Evolutionary conservation across 2,888 invertebrate species (phyloP).

Genomic region (Hoplodrina blanda): DNA sequence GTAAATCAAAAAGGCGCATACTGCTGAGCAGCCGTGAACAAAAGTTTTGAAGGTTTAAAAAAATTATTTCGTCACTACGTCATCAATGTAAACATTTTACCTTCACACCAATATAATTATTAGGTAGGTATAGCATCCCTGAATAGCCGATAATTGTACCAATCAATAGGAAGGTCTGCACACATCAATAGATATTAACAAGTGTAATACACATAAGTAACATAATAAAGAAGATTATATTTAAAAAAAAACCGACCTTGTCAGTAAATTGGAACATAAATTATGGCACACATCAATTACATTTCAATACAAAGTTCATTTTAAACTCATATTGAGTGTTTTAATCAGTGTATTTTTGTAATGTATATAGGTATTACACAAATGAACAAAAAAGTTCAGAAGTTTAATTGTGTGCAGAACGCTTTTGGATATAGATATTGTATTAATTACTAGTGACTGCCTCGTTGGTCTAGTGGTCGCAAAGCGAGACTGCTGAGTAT

Average conservation of each 20-base stretch:
- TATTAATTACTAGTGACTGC: too few relatives aligned
- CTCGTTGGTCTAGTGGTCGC: too few relatives aligned
- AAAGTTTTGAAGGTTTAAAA: too few relatives aligned
- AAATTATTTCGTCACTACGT: not conserved
- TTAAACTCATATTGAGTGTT: conserved; percentile 43
- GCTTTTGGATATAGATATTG: too few relatives aligned
- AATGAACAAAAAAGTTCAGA: conserved; percentile 7
- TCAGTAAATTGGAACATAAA: conserved; percentile 37
- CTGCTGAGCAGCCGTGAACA: too few relatives aligned
- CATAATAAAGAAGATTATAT: conserved; percentile 5
- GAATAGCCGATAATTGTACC: conserved; percentile 6
- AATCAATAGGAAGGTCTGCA: conserved; percentile 12
- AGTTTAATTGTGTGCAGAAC: not conserved
- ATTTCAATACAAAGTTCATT: conserved; percentile 60
- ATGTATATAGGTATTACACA: conserved; percentile 25
- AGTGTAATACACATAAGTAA: not conserved
- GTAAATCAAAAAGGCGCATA: too few relatives aligned
- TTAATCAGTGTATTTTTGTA: conserved; percentile 50
- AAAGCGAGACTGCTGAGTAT: too few relatives aligned
- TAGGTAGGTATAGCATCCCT: not conserved
- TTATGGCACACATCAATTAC: conserved; percentile 57
- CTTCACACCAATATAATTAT: not conserved
- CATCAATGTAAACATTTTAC: not conserved
- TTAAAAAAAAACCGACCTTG: conserved; percentile 46
- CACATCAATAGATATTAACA: conserved; percentile 18